A percentile compares a stretch with the other conserved stretches of the same genome.
phyloP scores from a whole-genome alignment of 1,140 invertebrate genomes.

The Microplitis mediator region DNA sequence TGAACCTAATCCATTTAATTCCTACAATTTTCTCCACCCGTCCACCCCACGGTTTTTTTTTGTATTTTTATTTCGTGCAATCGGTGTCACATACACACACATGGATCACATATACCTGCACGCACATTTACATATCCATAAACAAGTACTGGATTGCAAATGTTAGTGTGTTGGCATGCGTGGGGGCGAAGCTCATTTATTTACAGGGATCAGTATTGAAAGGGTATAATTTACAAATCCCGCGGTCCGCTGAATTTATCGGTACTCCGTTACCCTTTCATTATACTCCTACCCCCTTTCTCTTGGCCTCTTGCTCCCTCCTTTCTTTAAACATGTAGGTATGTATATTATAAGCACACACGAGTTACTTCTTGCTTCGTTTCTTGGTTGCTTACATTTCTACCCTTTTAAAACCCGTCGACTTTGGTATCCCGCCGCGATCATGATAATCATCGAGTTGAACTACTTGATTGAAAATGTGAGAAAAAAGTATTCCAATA shows the following conservation, averaged over 20 bases:
- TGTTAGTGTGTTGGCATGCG: conserved; percentile 34
- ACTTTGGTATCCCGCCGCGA: conserved; percentile 41
- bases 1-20: conserved; percentile 26
- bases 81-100: too few relatives aligned
- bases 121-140: conserved; percentile 4
- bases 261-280: conserved; percentile 62
- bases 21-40: conserved; percentile 23
- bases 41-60: background rate
- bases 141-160: background rate
- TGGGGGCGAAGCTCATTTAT: conserved; percentile 53
- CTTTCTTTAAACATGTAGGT: too few relatives aligned
- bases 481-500: conserved; percentile 20
- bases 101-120: background rate
- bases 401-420: conserved; percentile 45
- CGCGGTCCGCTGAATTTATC: conserved; percentile 62
- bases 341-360: background rate
- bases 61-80: background rate
- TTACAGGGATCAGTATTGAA: conserved; percentile 55
- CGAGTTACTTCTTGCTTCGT: background rate
- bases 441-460: conserved; percentile 48
- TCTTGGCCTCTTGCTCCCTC: conserved; percentile 32
- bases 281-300: conserved; percentile 49
- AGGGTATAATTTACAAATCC: conserved; percentile 65
- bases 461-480: conserved; percentile 54
- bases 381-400: conserved; percentile 40